Evolutionary conservation across 2,888 invertebrate species (phyloP), one percentile per base, ranked within the genome.

Genomic region (Maniola hyperantus): DNA sequence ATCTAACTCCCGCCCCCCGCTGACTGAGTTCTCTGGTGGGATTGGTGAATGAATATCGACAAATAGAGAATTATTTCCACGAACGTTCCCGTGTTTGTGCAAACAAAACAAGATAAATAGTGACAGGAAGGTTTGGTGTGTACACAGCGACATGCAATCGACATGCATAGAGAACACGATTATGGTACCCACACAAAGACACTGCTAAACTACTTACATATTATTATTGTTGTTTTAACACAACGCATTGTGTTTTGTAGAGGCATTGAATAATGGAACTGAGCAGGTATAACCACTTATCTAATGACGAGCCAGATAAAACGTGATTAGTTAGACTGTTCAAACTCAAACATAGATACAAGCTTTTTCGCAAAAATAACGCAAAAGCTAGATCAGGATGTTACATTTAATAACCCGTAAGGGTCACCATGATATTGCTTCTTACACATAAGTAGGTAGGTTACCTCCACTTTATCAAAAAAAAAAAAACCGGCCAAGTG

Each of bases 1-100:
- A 39, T 48, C 33, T 79, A 13, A 5, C 11, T 13, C 42, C 42
- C 42, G 5, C 15, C 79, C 76, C 84, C 82, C 74, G 82, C 76
- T 65, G 82, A 74, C 79, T 75, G 71, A 6, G 13, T 50, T 42
- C 36, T 39, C 26, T 20, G 33, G 64, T 70, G 74, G 77, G 82
- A 86, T 88, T 85, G 84, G 85, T 86, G 84, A 88, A 87, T 85
- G 82, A 85, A 84, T 84, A 80, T 79, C 69, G 80, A 84, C 83
- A 88, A 87, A 87, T 85, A 79, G 81, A 83, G 82, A 86, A 88
- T 86, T 83, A 86, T 88, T 85, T 83, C 81, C 72, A 71, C 75
- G 82, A 87, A 85, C 74, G 77, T 78, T 77, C 72, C 76, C 75
- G 77, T 78, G 79, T 79, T 89, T 87, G 82, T 86, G 83, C 83